phyloP scores from a whole-genome alignment of 1,140 invertebrate genomes.

The Drosophila tani region DNA sequence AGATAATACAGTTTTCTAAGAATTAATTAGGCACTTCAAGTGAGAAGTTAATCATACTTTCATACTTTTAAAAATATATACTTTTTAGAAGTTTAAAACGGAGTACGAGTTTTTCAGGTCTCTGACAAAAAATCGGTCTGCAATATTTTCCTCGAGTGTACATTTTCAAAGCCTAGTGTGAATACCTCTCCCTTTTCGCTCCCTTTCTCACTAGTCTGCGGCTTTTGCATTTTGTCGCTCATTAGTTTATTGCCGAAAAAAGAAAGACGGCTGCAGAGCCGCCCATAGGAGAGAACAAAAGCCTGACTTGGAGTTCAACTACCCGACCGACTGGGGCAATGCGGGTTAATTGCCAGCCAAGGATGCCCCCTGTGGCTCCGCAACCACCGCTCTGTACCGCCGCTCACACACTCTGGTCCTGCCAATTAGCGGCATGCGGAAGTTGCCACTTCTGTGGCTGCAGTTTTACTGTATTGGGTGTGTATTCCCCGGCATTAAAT shows the following conservation, averaged over 20 bases:
- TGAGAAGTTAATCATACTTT: not conserved
- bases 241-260: slow-evolving; percentile 83
- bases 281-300: slow-evolving; percentile 44
- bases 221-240: slow-evolving; percentile 80
- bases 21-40: too few relatives aligned
- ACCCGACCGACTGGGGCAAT: slow-evolving; percentile 58
- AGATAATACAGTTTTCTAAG: not conserved
- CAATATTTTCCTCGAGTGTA: not conserved
- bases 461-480: slow-evolving; percentile 23
- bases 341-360: slow-evolving; percentile 75
- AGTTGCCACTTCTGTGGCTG: slow-evolving; percentile 59
- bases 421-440: slow-evolving; percentile 81
- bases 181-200: slow-evolving; percentile 34
- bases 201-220: slow-evolving; percentile 30
- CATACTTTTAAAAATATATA: not conserved
- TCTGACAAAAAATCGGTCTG: too few relatives aligned
- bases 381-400: not conserved
- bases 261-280: slow-evolving; percentile 43
- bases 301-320: slow-evolving; percentile 66
- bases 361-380: slow-evolving; percentile 39
- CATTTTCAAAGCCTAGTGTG: slow-evolving; percentile 65
- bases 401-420: slow-evolving; percentile 45
- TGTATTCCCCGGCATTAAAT: slow-evolving; percentile 52
- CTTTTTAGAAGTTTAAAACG: not conserved
- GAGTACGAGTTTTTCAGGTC: not conserved